phyloP scores from a whole-genome alignment of 2,797 vertebrate genomes.

The Botia almorhae region DNA sequence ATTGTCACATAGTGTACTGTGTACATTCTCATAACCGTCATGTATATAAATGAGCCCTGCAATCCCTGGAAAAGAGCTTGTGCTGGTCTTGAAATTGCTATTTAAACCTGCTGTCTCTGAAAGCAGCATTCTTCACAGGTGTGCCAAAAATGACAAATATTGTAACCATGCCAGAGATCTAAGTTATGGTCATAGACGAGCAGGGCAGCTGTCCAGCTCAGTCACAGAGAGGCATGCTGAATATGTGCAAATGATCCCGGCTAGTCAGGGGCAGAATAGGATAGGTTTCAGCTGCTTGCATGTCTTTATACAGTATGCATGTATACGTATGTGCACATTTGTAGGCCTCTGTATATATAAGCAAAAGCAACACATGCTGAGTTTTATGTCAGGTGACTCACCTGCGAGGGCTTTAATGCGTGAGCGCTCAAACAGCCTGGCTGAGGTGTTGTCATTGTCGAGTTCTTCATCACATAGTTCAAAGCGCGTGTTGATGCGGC shows the following conservation, averaged over 20 bases:
- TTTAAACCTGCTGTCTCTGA: slow-evolving; percentile 65
- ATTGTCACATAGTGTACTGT: background rate
- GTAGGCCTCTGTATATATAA: slow-evolving; percentile 32
- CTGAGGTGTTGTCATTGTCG: slow-evolving; percentile 97
- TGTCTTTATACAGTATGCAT: background rate
- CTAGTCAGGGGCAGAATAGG: slow-evolving; percentile 50
- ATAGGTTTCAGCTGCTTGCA: slow-evolving; percentile 66
- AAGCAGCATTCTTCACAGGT: slow-evolving; percentile 66
- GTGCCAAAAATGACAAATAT: slow-evolving; percentile 68
- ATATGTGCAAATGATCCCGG: slow-evolving; percentile 76
- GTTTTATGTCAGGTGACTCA: slow-evolving; percentile 65
- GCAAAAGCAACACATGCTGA: slow-evolving; percentile 4
- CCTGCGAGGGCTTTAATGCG: slow-evolving; percentile 98
- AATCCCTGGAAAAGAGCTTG: slow-evolving; percentile 14
- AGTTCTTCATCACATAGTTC: slow-evolving; percentile 88
- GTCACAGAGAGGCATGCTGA: slow-evolving; percentile 70
- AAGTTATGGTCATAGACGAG: slow-evolving; percentile 59
- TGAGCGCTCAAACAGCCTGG: slow-evolving; percentile 93
- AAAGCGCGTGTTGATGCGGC: slow-evolving; percentile 90
- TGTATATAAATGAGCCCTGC: background rate
- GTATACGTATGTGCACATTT: slow-evolving; percentile 30
- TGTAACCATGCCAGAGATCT: slow-evolving; percentile 69
- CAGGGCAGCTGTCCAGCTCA: slow-evolving; percentile 78
- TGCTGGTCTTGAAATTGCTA: slow-evolving; percentile 56
- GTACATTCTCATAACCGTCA: background rate